Evolutionary conservation across 2,797 vertebrate genomes (phyloP), one percentile per base, ranked within the genome.

Genomic region (Oophaga sylvatica): DNA sequence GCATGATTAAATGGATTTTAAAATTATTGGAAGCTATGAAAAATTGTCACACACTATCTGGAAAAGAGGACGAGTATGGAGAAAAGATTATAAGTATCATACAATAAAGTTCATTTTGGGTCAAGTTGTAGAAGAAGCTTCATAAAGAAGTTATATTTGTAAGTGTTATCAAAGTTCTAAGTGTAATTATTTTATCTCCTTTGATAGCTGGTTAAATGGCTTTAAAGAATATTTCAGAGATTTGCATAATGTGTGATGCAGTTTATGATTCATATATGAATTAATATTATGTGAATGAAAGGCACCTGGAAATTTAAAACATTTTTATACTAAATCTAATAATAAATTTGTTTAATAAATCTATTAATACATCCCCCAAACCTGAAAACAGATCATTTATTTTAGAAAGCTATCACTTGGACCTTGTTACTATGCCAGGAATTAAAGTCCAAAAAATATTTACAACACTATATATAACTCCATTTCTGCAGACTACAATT

Each of bases 351-450:
- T 26, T 80, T 22, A 80, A 63, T 80, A 80, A 41, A 80, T 65
- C 13, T 81, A 65, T 67, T 57, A 17, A 57, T 83, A 70, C 20
- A 57, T 56, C 45, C 10, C 16, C 16, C 8, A 57, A 83, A 68
- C n/a, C 63, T 70, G 65, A 45, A 56, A 67, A 82, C 45, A 82
- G 41, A 20, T 26, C 71, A 83, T 83, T 68, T 56, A 68, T 70
- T 83, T 68, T 56, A 35, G 81, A 83, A 84, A 75, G 48, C 53
- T 84, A 84, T 75, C 75, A 84, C 56, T 60, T 59, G 65, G 29
- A 22, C 53, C 81, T 73, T 73, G 41, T 83, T 73, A 83, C 81
- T 57, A 83, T 83, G 26, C 71, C 81, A 83, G 29, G 26, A 68
- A n/a, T n/a, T 15, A 67, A 68, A 29, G 80, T 48, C 71, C 13